Base-by-base conservation (phyloP, 2,888 invertebrate genomes). In the Pemphredon lugubris region DNA sequence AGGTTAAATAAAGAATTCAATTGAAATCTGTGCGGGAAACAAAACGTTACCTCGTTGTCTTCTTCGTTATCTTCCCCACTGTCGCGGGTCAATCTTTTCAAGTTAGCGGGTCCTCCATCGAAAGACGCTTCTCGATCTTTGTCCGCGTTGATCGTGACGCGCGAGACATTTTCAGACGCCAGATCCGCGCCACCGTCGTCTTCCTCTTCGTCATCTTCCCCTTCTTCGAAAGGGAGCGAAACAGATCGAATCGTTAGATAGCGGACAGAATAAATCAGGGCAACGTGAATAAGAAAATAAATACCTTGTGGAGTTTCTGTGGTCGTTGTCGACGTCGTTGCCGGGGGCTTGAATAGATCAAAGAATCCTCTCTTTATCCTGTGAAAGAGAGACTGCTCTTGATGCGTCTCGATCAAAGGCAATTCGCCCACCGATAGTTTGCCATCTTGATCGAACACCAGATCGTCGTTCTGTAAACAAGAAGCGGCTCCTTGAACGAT, bases 281-380 rank as follows among this genome's bases (percentile, higher is more conserved):
- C n/a, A n/a, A n/a, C n/a, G n/a, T n/a, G n/a, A n/a, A n/a, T n/a
- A n/a, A n/a, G 30, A 18, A n/a, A n/a, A 50, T 40, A 9, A n/a
- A n/a, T 72, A 76, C 76, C 77, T 77, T 42, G 5, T 18, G 59
- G 53, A 16, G 64, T 2, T 18, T 57, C 47, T 1, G 79, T 59
- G 4, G 61, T 65, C n/a, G 61, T 42, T 0, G 48, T 44, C 9
- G 53, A 11, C n/a, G n/a, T n/a, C n/a, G 0, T 53, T 47, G 0
- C 7, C 4, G 0, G 21, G 1, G 57, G 0, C 1, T n/a, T 0
- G 4, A 51, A 60, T 14, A 72, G 74, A 54, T 79, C 72, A 0
- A 72, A 81, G 1, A 86, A 0, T 0, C 82, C 78, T 61, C 81
- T 67, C 37, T 77, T 91, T 81, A 91, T 85, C 74, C 91, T 90